These are phyloP conservation scores for Microtus pennsylvanicus DNA, from an alignment of 2,113 vertebrate genomes.

Conservation along the genomic window DNA sequence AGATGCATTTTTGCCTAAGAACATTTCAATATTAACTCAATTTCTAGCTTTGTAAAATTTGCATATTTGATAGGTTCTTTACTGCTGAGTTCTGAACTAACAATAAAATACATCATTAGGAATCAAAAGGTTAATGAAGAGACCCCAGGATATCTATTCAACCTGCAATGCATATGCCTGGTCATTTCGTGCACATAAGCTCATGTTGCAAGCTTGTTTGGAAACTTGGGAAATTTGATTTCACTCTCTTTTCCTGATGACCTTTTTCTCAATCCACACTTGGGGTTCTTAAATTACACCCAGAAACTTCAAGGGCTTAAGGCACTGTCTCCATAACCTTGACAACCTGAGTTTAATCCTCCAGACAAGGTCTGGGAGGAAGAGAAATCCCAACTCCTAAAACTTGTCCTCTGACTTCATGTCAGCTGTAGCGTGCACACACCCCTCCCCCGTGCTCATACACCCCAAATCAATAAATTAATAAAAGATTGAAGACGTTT, in stretches of 20 bases:
- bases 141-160: neutral
- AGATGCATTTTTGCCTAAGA: neutral
- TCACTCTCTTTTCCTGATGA: neutral
- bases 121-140: neutral
- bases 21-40: neutral
- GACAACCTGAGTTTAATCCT: neutral
- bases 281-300: neutral
- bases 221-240: neutral
- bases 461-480: too few relatives aligned
- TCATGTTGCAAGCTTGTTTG: neutral
- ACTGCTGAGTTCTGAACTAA: neutral
- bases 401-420: neutral
- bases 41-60: neutral
- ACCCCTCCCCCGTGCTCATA: too few relatives aligned
- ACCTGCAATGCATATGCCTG: neutral
- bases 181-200: neutral
- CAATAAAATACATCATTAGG: neutral
- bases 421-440: neutral
- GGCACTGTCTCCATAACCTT: too few relatives aligned
- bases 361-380: neutral
- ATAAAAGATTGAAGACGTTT: neutral
- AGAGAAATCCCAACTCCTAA: neutral
- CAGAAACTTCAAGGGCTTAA: neutral
- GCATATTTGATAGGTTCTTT: neutral
- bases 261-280: neutral